phyloP scores from a whole-genome alignment of 2,888 invertebrate species.

The Acrocyrtus sp. region DNA sequence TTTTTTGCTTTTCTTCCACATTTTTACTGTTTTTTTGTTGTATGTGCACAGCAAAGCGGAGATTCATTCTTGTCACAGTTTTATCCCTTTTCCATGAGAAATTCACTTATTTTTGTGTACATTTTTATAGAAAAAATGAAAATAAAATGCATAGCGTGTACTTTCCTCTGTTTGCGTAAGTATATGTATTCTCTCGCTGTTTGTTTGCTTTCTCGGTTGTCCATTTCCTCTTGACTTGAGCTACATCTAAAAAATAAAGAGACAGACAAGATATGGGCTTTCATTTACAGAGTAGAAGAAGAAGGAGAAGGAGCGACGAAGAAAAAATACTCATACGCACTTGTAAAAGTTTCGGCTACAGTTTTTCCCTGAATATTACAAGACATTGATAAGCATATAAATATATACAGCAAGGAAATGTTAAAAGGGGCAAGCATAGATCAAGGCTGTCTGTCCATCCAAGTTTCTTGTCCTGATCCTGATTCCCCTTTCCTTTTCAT shows the following conservation, averaged over 20 bases:
- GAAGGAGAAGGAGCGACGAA: neutral
- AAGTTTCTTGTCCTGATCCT: slow-evolving; percentile 35
- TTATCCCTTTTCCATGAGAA: slow-evolving; percentile 24
- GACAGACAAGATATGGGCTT: slow-evolving; percentile 49
- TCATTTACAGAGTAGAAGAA: slow-evolving; percentile 25
- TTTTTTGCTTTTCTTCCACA: slow-evolving; percentile 3
- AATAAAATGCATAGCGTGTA: slow-evolving; percentile 54
- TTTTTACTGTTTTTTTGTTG: slow-evolving; percentile 10
- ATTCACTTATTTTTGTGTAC: slow-evolving; percentile 10
- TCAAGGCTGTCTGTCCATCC: slow-evolving; percentile 53
- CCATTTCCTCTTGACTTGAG: slow-evolving; percentile 51
- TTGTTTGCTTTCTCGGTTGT: slow-evolving; percentile 33
- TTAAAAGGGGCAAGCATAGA: slow-evolving; percentile 46
- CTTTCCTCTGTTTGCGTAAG: slow-evolving; percentile 43
- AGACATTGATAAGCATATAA: neutral
- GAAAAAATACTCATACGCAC: slow-evolving; percentile 29
- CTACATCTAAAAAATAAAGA: slow-evolving; percentile 42
- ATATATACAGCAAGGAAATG: slow-evolving; percentile 7
- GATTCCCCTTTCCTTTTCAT: slow-evolving; percentile 34
- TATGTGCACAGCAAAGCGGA: neutral
- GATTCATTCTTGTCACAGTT: slow-evolving; percentile 43
- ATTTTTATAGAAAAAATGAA: no score
- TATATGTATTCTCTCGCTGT: slow-evolving; percentile 36
- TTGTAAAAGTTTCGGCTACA: slow-evolving; percentile 20
- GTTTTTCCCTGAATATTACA: slow-evolving; percentile 1